Percentiles rank a stretch among this genome's conserved stretches.
phyloP scores from a whole-genome alignment of 2,888 invertebrate species.

The Periphyllus acericola region DNA sequence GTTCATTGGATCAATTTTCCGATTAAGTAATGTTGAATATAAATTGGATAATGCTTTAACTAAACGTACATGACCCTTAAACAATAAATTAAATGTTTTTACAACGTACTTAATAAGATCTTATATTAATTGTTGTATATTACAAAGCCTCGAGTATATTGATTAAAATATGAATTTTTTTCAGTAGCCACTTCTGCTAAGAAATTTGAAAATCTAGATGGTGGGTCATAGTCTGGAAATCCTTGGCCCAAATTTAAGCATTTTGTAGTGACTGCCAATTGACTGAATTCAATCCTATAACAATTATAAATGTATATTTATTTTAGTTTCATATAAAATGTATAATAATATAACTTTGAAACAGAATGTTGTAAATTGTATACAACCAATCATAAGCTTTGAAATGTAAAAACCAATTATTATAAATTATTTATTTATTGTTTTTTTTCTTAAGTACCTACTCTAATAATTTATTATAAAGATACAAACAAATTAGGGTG shows the following conservation, averaged over 20 bases:
- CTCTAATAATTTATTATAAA: no score
- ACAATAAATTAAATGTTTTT: neutral
- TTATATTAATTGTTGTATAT: slow-evolving; percentile 83
- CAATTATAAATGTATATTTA: slow-evolving; percentile 99
- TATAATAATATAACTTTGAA: no score
- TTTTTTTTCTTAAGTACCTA: no score
- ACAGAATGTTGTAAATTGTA: no score
- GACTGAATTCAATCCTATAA: slow-evolving; percentile 89
- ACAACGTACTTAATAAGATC: neutral
- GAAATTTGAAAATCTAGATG: slow-evolving; percentile 82
- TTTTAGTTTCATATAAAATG: no score
- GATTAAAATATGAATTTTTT: slow-evolving; percentile 80
- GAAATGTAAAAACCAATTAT: no score
- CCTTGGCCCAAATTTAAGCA: slow-evolving; percentile 95
- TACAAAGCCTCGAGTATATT: slow-evolving; percentile 95
- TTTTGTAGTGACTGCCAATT: slow-evolving; percentile 82
- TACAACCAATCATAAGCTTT: no score
- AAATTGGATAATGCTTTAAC: slow-evolving; percentile 85
- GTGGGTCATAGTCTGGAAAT: slow-evolving; percentile 92
- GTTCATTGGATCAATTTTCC: slow-evolving; percentile 82
- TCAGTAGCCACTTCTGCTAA: slow-evolving; percentile 75
- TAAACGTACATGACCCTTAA: slow-evolving; percentile 86
- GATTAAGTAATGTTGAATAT: slow-evolving; percentile 81
- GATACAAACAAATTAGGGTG: no score
- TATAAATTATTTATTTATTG: no score